Evolutionary conservation across 64 coral and sea anemone species (phyloP), one percentile per base, ranked within the genome.

Genomic region (Pachyseris speciosa): DNA sequence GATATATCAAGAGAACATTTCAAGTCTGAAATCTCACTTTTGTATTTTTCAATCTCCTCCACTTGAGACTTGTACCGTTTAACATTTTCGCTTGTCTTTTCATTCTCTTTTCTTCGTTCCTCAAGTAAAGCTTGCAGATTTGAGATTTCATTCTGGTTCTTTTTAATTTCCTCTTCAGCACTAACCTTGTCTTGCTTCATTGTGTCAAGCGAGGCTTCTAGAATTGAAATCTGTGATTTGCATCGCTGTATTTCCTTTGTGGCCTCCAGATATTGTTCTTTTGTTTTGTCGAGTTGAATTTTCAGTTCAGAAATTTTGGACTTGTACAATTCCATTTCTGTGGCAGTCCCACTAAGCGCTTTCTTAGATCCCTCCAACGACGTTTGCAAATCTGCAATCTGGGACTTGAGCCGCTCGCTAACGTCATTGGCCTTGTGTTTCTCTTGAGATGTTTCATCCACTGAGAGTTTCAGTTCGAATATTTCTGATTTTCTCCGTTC

Each of bases 141-240:
- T 57, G 49, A 79, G 28, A 79, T 79, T 79, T 79, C 75, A 34
- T 22, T 40, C 70, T 74, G 24, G 22, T 36, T 30, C 27, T 79
- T 52, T 79, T 33, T 19, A n/a, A 79, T 34, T 9, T 57, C 31
- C 36, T 31, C 75, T 79, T 11, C 49, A 19, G 47, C 4, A 55
- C 26, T 55, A 24, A 31, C 26, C 5, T 31, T 76, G 4, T 55
- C 49, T 55, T 57, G 28, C 13, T 47, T 55, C 28, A 2, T 57
- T 22, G 55, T 31, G 4, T 79, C 75, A 57, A 57, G 75, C 4
- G 49, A 36, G 29, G 48, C 75, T 20, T 79, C 75, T 5, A 34
- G 15, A n/a, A 16, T 57, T 16, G 49, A 79, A 37, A 51, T 22
- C 19, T 36, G 48, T 9, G 74, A 78, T 36, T 34, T 78, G 74